Conservation (phyloP, 2,113 vertebrate genomes). For the Sylvia atricapilla region DNA sequence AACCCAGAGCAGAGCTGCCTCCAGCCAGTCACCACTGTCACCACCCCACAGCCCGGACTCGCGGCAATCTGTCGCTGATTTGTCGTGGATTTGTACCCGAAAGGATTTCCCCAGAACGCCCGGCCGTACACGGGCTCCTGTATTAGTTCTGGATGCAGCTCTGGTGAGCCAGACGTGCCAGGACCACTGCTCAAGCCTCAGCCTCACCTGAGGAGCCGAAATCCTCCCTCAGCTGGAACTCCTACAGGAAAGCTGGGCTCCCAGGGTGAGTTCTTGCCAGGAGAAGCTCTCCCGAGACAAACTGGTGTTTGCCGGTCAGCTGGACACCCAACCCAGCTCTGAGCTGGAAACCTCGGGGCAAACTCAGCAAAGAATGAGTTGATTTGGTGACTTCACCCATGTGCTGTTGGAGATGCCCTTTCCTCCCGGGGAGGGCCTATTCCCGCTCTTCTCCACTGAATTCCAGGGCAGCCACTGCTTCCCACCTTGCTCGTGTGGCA, state of each 20-base stretch:
- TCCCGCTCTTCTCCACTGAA: accelerated
- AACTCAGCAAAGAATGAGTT: not conserved
- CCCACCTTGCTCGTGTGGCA: accelerated
- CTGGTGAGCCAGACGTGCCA: not conserved
- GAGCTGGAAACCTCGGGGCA: not conserved
- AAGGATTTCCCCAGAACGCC: constrained; percentile 5
- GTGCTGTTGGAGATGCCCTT: not conserved
- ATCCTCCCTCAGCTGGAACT: not conserved
- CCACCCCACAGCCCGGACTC: not conserved
- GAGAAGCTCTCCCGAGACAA: not conserved
- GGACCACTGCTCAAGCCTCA: not conserved
- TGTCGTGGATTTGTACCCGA: constrained; percentile 19
- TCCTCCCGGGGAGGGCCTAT: not conserved
- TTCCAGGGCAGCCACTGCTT: not conserved
- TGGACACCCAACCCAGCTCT: not conserved
- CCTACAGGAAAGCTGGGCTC: not conserved
- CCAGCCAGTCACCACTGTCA: not conserved
- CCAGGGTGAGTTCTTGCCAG: accelerated
- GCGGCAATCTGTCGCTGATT: constrained; percentile 6
- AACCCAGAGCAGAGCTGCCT: not conserved
- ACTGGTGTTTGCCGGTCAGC: not conserved
- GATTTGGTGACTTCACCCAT: accelerated
- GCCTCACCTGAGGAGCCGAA: not conserved
- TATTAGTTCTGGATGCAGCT: not conserved
- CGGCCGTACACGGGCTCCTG: not conserved